These are phyloP conservation scores for Gadopsis bispinosus DNA, from an alignment of 2,797 vertebrate species.

Conservation along the genomic window DNA sequence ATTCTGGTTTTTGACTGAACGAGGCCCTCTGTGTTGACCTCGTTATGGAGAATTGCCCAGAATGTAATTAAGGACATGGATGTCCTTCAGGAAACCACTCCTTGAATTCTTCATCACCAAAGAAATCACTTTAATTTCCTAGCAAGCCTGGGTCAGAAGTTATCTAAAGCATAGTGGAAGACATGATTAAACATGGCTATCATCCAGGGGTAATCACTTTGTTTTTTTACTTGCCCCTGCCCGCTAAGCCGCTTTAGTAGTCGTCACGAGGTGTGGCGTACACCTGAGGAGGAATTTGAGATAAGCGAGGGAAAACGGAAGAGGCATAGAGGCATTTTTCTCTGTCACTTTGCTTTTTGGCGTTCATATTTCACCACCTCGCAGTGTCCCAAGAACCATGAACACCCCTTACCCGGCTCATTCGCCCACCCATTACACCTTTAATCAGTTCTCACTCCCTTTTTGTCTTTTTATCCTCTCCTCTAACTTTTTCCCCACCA, in stretches of 20 bases:
- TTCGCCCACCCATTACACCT: constrained; percentile 55
- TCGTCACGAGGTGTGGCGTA: constrained; percentile 17
- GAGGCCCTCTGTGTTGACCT: constrained; percentile 46
- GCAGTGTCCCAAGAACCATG: constrained; percentile 22
- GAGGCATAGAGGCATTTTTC: constrained; percentile 60
- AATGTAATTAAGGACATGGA: constrained; percentile 70
- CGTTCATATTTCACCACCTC: constrained; percentile 72
- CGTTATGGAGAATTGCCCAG: constrained; percentile 48
- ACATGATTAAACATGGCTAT: constrained; percentile 76
- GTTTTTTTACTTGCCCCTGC: constrained; percentile 53
- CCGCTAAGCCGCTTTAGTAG: constrained; percentile 32
- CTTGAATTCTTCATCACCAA: constrained; percentile 52
- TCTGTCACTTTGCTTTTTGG: constrained; percentile 68
- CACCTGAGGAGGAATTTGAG: constrained; percentile 59
- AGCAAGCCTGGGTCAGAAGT: constrained; percentile 72
- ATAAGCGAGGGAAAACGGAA: constrained; percentile 52
- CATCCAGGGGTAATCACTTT: constrained; percentile 67
- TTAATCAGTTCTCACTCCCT: constrained; percentile 56
- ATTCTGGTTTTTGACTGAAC: constrained; percentile 57
- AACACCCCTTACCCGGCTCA: constrained; percentile 23
- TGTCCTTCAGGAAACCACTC: constrained; percentile 73
- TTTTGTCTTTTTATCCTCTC: neutral
- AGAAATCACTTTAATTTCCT: constrained; percentile 75
- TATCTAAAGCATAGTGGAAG: constrained; percentile 70
- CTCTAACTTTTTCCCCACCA: constrained; percentile 9